These are phyloP conservation scores for Onthophagus taurus DNA, from an alignment of 1,140 invertebrate species.

Conservation along the genomic window DNA sequence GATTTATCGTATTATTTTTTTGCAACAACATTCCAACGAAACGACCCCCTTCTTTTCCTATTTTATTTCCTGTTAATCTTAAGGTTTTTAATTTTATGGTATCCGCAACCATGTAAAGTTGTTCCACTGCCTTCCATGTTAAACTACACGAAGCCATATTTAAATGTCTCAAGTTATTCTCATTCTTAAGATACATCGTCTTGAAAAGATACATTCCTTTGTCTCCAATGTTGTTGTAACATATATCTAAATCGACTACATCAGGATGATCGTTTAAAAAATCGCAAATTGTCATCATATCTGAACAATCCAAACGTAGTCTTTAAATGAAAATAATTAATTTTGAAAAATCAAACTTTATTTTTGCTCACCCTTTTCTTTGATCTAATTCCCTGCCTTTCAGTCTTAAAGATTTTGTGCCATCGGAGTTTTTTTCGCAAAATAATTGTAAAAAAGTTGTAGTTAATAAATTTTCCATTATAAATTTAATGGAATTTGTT, in stretches of 20 bases:
- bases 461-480: slow-evolving; percentile 21
- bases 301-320: slow-evolving; percentile 37
- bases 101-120: slow-evolving; percentile 5
- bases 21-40: slow-evolving; percentile 29
- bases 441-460: slow-evolving; percentile 32
- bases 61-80: slow-evolving; percentile 45
- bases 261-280: slow-evolving; percentile 40
- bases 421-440: slow-evolving; percentile 36
- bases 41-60: slow-evolving; percentile 38
- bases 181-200: slow-evolving; percentile 20
- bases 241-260: slow-evolving; percentile 41
- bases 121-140: slow-evolving; percentile 32
- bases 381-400: slow-evolving; percentile 32
- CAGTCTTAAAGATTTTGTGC: slow-evolving; percentile 32
- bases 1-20: slow-evolving; percentile 38
- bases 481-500: no score
- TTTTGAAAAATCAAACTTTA: not conserved
- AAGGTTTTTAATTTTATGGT: slow-evolving; percentile 41
- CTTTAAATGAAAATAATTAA: slow-evolving; percentile 21
- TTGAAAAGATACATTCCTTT: slow-evolving; percentile 41
- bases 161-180: slow-evolving; percentile 40
- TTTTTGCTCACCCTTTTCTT: slow-evolving; percentile 22
- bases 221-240: slow-evolving; percentile 46
- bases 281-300: slow-evolving; percentile 39
- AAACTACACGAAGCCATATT: slow-evolving; percentile 47